A percentile compares a stretch with the other conserved stretches of the same genome.
Evolutionary conservation across 2,888 invertebrate species (phyloP).

Genomic region (Embidobia sp.): DNA sequence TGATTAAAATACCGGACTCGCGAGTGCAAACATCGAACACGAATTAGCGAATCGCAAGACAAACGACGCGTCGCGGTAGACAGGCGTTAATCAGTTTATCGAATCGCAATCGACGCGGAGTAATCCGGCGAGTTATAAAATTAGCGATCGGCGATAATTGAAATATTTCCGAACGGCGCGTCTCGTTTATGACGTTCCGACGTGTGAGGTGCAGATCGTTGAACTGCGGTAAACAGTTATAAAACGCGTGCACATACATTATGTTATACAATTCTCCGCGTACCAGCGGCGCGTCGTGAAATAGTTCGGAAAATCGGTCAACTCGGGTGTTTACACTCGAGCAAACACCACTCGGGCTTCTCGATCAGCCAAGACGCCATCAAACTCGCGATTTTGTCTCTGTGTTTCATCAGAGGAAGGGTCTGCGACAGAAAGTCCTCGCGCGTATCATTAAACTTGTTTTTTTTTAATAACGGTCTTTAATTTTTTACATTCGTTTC

Average conservation of each 20-base stretch:
- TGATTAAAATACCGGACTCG: neutral
- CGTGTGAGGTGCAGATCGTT: slow-evolving; percentile 58
- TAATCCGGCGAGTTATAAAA: slow-evolving; percentile 4
- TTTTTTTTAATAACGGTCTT: no score
- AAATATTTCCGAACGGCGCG: slow-evolving; percentile 39
- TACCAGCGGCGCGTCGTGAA: slow-evolving; percentile 25
- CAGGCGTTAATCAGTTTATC: neutral
- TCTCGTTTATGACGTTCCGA: slow-evolving; percentile 49
- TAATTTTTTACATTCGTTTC: no score
- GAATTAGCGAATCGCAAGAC: neutral
- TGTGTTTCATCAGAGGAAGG: slow-evolving; percentile 7
- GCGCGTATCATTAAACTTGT: slow-evolving; percentile 15
- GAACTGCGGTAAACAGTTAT: slow-evolving; percentile 65
- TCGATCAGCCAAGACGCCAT: slow-evolving; percentile 32
- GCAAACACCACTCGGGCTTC: slow-evolving; percentile 27
- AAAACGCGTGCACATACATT: slow-evolving; percentile 59
- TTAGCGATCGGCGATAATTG: slow-evolving; percentile 34
- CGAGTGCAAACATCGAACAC: neutral
- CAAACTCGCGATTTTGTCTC: no score
- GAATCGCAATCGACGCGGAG: neutral
- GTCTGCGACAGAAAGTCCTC: slow-evolving; percentile 27
- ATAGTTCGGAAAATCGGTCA: slow-evolving; percentile 61
- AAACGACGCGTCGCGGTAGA: no score
- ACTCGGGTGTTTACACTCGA: slow-evolving; percentile 59
- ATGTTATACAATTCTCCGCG: slow-evolving; percentile 46